Conservation (phyloP, 2,113 vertebrate species). For the Furnarius figulus region DNA sequence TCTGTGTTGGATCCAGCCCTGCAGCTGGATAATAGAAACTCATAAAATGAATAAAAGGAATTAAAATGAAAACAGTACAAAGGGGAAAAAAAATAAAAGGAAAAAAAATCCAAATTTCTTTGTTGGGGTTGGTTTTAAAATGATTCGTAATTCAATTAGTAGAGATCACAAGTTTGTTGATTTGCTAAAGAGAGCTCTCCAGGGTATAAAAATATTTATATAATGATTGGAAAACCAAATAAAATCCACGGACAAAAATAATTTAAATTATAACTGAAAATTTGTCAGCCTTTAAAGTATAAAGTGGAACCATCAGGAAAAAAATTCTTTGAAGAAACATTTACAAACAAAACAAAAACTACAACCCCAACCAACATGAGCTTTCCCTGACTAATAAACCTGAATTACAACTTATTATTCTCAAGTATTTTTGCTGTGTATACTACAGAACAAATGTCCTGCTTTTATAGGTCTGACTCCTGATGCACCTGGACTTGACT, state of each 20-base stretch:
- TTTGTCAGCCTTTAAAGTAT: background rate
- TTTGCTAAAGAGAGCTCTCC: constrained; percentile 12
- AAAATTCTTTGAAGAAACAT: background rate
- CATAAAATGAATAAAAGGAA: background rate
- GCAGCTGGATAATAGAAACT: constrained; percentile 15
- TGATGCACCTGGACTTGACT: background rate
- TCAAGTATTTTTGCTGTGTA: background rate
- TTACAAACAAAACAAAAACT: background rate
- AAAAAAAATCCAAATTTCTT: background rate
- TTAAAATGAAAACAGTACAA: constrained; percentile 1
- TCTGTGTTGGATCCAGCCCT: constrained; percentile 10
- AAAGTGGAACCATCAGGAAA: background rate
- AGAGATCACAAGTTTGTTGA: background rate
- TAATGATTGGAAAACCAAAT: background rate
- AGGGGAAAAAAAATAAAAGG: background rate
- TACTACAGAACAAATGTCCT: background rate
- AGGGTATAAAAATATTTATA: constrained; percentile 2
- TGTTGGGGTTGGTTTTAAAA: background rate
- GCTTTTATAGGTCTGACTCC: background rate
- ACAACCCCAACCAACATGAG: background rate
- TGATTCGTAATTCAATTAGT: constrained; percentile 5
- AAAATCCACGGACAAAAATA: background rate
- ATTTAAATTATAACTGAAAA: background rate
- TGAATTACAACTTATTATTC: fast-evolving
- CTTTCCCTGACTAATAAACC: fast-evolving